Evolutionary conservation across 2,888 invertebrate genomes (phyloP), one percentile per base, ranked within the genome.

Genomic region (Eubasilissa splendida): DNA sequence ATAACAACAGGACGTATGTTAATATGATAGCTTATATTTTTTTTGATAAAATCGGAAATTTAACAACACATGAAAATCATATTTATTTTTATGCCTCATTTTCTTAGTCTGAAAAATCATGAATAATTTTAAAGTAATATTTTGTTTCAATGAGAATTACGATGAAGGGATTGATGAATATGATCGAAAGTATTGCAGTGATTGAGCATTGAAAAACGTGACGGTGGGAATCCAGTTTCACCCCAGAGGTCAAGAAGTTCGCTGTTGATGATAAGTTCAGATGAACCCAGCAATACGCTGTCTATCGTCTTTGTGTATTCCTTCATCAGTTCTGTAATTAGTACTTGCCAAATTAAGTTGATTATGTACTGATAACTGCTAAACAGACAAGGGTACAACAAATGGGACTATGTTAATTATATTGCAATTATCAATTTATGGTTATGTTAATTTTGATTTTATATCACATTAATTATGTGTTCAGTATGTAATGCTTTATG

Each of bases 191-290:
- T 33, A 33, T 63, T 63, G 12, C 0, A 9, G 12, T 52, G 68
- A 42, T 50, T 50, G 52, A n/a, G 12, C 68, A 68, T 68, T 50
- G n/a, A n/a, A 52, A 52, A 56, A 42, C 76, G 76, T 77, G 76
- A 77, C 66, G 54, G 56, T 53, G 22, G 66, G 76, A 31, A 68
- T 76, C 63, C 33, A 76, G 52, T 76, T 76, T 76, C 76, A 63
- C 66, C 68, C 2, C 11, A 14, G 12, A 50, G 76, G 76, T 77
- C 76, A 63, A 31, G 12, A 66, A 56, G 76, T 31, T 77, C 76
- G 54, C 14, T 54, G 66, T 58, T 65, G 31, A 68, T 68, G 42
- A 68, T 11, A 58, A n/a, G 58, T n/a, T 58, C 12, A 58, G 58
- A n/a, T 58, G 58, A 58, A 58, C 11, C n/a, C 11, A 58, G 42